Evolutionary conservation across 2,888 invertebrate species (phyloP).

Genomic region (Strigamia transsilvanica): DNA sequence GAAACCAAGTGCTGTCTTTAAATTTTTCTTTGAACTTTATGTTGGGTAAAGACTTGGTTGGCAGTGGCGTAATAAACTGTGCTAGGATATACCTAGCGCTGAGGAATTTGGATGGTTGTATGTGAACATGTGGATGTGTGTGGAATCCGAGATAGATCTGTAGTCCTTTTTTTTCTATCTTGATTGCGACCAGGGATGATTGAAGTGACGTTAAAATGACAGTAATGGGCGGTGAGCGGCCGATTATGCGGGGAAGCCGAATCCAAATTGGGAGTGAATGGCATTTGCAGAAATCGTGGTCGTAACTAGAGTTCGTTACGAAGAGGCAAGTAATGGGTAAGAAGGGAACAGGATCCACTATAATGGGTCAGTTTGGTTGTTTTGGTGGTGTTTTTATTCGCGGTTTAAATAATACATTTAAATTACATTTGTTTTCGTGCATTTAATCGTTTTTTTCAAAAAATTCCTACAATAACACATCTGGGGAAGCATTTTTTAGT

Average conservation of each 20-base stretch:
- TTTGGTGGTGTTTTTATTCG: too few relatives aligned
- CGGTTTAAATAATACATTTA: too few relatives aligned
- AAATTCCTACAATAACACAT: too few relatives aligned
- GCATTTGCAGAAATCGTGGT: neutral
- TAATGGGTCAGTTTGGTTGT: too few relatives aligned
- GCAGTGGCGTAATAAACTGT: constrained; percentile 27
- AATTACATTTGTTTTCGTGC: too few relatives aligned
- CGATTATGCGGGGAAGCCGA: constrained; percentile 41
- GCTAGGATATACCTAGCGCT: constrained; percentile 1
- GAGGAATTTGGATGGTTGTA: constrained; percentile 44
- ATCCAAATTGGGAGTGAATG: constrained; percentile 18
- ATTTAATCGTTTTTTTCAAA: too few relatives aligned
- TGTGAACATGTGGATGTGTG: constrained; percentile 41
- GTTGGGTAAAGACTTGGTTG: constrained; percentile 29
- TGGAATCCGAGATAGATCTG: constrained; percentile 29
- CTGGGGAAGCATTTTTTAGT: too few relatives aligned
- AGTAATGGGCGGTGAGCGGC: constrained; percentile 37
- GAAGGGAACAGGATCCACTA: neutral
- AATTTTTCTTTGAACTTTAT: constrained; percentile 25
- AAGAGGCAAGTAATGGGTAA: neutral
- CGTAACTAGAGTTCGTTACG: neutral
- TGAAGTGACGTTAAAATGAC: constrained; percentile 39
- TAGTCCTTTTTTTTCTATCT: constrained; percentile 2
- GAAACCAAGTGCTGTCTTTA: constrained; percentile 42
- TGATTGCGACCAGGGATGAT: constrained; percentile 39